Evolutionary conservation across 2,888 invertebrate species (phyloP).

Genomic region (Linyphia triangularis): DNA sequence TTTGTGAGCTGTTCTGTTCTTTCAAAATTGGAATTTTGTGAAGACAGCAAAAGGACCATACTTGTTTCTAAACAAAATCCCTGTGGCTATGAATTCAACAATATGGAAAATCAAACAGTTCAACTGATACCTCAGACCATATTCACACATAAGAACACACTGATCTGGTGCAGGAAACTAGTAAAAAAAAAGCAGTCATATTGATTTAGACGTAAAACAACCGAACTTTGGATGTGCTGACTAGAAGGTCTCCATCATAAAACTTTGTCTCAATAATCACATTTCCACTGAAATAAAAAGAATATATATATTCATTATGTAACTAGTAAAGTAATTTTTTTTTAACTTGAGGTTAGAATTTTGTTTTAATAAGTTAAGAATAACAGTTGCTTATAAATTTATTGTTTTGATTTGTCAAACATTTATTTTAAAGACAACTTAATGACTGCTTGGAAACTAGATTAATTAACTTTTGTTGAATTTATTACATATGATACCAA

Average conservation of each 20-base stretch:
- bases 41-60: background rate
- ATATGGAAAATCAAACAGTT: background rate
- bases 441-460: too few relatives aligned
- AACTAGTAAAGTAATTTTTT: background rate
- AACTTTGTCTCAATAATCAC: conserved; percentile 98
- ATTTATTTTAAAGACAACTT: too few relatives aligned
- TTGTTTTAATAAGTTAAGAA: background rate
- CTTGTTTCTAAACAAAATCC: background rate
- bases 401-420: too few relatives aligned
- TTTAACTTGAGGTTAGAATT: too few relatives aligned
- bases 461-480: too few relatives aligned
- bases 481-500: too few relatives aligned
- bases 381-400: too few relatives aligned
- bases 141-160: conserved; percentile 2
- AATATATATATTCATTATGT: too few relatives aligned
- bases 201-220: conserved; percentile 91
- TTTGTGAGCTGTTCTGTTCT: too few relatives aligned
- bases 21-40: too few relatives aligned
- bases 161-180: conserved; percentile 56
- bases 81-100: background rate
- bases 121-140: background rate
- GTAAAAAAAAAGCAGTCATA: background rate
- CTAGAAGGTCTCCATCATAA: conserved; percentile 95
- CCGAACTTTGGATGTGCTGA: conserved; percentile 95
- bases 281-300: conserved; percentile 89